Conservation (phyloP, 2,888 invertebrate species). For the Polietes domitor region DNA sequence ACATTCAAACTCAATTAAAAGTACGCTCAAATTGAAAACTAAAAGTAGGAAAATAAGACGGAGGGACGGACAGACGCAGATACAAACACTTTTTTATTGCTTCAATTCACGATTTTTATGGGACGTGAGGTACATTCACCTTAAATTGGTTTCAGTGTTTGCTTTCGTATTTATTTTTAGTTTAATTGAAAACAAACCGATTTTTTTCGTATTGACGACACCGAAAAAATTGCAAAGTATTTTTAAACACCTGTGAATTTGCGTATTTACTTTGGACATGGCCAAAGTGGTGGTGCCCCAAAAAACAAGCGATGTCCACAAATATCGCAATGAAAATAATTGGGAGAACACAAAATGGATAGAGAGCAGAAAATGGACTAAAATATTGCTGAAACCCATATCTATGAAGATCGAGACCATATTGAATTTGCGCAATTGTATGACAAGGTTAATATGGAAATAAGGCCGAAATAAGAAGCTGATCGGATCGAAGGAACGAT, state of each 20-base stretch:
- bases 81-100: conserved; percentile 11
- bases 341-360: background rate
- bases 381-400: too few species aligned
- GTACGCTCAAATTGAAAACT: conserved; percentile 30
- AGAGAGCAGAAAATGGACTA: too few species aligned
- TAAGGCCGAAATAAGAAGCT: too few species aligned
- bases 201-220: conserved; percentile 23
- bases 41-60: background rate
- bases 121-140: conserved; percentile 41
- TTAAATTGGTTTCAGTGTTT: background rate
- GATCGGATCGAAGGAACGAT: too few species aligned
- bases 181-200: conserved; percentile 12
- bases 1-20: conserved; percentile 45
- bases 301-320: background rate
- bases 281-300: background rate
- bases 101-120: conserved; percentile 14
- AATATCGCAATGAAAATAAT: background rate
- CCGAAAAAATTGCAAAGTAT: conserved; percentile 7
- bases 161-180: background rate
- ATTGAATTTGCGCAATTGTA: too few species aligned
- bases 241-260: conserved; percentile 38
- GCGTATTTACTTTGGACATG: background rate
- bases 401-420: too few species aligned
- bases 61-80: background rate
- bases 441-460: too few species aligned